Base-by-base conservation (phyloP, 1,140 invertebrate species). In the Drosophila fuyamai region DNA sequence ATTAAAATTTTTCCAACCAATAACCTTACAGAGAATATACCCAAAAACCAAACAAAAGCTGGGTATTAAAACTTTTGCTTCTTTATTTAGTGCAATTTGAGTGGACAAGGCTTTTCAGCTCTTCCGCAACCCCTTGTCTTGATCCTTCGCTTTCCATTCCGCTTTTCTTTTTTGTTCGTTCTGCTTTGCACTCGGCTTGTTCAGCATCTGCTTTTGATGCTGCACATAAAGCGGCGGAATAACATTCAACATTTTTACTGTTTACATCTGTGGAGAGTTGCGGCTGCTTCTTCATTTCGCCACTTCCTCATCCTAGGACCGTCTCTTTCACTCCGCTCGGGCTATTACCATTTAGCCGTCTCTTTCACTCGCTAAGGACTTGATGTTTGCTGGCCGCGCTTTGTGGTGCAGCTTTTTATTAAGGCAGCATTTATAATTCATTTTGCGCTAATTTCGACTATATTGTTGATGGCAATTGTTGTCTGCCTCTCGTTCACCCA, bases 371-470 rank as follows among this genome's bases (percentile, higher is more conserved):
- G 16, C 0, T 46, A 3, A 13, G 36, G 10, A 53, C 38, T n/a
- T 36, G n/a, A 27, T 43, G 36, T 23, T 56, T 36, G 50, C 63
- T 78, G 73, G 65, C 50, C 70, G 48, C 18, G 46, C 51, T 85
- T 81, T 67, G 63, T 66, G 51, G 51, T 36, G 70, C 43, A 50
- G 65, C 65, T 58, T 71, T 71, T 71, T 86, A 88, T 88, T 86
- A 71, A 50, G 79, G 84, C 48, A 76, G 60, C 77, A 79, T 89
- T 89, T 89, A 89, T 89, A 84, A 89, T 89, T 89, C 85, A 89
- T 89, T 89, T 88, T 84, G 85, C 84, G 84, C 85, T 89, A 90
- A 89, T 89, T 89, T 89, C 66, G 77, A 78, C 68, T 78, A 81
- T 82, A 81, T 88, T 78, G 83, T 88, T 82, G 71, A 73, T 80